Base-by-base conservation (phyloP, 2,888 invertebrate genomes). In the Podotricha telesiphe region DNA sequence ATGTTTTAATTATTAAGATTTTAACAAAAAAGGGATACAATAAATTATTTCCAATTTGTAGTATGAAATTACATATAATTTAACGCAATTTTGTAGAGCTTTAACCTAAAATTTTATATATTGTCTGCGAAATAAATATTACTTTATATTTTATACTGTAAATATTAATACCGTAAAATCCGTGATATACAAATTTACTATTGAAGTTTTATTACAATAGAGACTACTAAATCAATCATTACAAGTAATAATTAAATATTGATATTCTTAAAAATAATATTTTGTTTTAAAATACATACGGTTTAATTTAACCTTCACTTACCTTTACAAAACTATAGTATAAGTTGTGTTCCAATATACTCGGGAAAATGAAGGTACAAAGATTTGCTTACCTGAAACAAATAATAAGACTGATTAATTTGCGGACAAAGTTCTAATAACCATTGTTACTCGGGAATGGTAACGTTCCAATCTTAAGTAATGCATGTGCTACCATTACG, bases 301-400 rank as follows among this genome's bases (percentile, higher is more conserved):
- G 2, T 28, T 6, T 28, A 28, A 28, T 40, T 53, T 34, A 45
- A 40, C 61, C 50, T 37, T 51, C 22, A 65, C 72, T 58, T 65
- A 72, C 70, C 72, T 68, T 69, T 50, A 47, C 47, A 62, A 48
- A 42, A 42, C 51, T 58, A 37, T 58, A 34, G 3, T 17, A 55
- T 22, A 67, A 56, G 62, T 45, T 55, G 17, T 51, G 69, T 65
- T 64, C 56, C 51, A 70, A 66, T 53, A 59, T 58, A 70, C 53
- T 58, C 66, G 55, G 68, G 53, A 59, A 68, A 62, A 66, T 50
- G 68, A 59, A 68, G 51, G 70, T 67, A 65, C 59, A 61, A 69
- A 65, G 42, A 78, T 81, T 75, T 75, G 76, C 84, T 87, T 86
- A 87, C 87, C 87, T 87, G 86, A 77, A 87, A 86, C 81, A 85